Percentiles rank a stretch among this genome's conserved stretches.
Conservation (phyloP, 2,888 invertebrate genomes). For the Siphonodentalium dalli region DNA sequence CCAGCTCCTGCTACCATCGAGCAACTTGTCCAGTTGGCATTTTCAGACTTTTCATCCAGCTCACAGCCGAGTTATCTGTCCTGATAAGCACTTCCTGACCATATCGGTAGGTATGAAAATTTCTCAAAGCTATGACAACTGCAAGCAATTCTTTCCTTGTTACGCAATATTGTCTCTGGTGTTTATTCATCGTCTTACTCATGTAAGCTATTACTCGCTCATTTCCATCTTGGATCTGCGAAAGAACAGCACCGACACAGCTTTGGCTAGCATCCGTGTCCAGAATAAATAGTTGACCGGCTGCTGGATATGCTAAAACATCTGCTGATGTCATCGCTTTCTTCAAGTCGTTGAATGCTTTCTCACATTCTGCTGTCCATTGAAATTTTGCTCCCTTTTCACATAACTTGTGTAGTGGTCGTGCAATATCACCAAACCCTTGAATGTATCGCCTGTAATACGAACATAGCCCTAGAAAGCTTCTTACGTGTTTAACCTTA, state of each 20-base stretch:
- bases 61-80: constrained; percentile 23
- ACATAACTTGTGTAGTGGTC: constrained; percentile 25
- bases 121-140: constrained; percentile 19
- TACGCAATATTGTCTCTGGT: constrained; percentile 20
- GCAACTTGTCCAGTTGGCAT: constrained; percentile 24
- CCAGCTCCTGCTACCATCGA: constrained; percentile 16
- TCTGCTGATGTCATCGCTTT: constrained; percentile 8
- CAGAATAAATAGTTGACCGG: background rate
- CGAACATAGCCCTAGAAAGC: constrained; percentile 12
- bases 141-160: constrained; percentile 20
- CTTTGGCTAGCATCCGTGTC: constrained; percentile 16
- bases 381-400: constrained; percentile 13
- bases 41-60: constrained; percentile 23
- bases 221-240: constrained; percentile 14
- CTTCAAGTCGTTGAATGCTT: constrained; percentile 18
- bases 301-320: constrained; percentile 16
- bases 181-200: constrained; percentile 17
- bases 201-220: constrained; percentile 19
- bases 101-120: constrained; percentile 31
- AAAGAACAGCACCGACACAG: constrained; percentile 9
- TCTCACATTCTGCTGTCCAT: constrained; percentile 23
- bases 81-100: constrained; percentile 22
- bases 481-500: constrained; percentile 1
- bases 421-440: constrained; percentile 27
- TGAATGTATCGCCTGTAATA: constrained; percentile 23